phyloP scores from a whole-genome alignment of 2,797 vertebrate species.

The Lacerta bilineata region DNA sequence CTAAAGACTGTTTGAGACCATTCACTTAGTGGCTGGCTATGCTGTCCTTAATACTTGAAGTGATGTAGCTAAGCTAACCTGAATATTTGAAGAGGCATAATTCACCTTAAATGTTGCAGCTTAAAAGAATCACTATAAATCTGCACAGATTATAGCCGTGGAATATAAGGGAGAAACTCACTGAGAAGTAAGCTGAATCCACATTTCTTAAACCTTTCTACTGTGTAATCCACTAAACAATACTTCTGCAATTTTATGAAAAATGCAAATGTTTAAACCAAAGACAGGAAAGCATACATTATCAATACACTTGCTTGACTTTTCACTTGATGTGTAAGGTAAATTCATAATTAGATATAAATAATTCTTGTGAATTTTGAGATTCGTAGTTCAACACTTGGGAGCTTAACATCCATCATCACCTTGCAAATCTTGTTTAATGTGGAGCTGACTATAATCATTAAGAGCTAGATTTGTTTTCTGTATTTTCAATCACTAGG shows the following conservation, averaged over 20 bases:
- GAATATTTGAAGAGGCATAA: not conserved
- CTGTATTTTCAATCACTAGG: not conserved
- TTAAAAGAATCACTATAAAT: not conserved
- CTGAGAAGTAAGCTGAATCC: not conserved
- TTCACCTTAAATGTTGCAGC: not conserved
- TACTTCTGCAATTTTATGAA: not conserved
- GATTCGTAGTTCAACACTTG: too few species aligned
- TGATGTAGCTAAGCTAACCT: too few species aligned
- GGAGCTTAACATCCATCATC: not conserved
- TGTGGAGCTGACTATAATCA: not conserved
- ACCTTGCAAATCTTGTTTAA: not conserved
- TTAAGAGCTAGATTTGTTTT: not conserved
- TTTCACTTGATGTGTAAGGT: not conserved
- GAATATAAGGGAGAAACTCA: not conserved
- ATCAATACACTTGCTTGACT: not conserved
- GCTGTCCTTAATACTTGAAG: not conserved
- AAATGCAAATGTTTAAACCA: not conserved
- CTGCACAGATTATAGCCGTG: not conserved
- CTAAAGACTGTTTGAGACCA: not conserved
- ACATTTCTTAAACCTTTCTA: not conserved
- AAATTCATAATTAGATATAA: not conserved
- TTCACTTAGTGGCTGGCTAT: not conserved
- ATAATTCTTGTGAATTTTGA: not conserved
- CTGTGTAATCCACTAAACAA: not conserved
- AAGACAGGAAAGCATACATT: not conserved